Evolutionary conservation across 2,888 invertebrate genomes (phyloP).

Genomic region (Himalopsyche anomala): DNA sequence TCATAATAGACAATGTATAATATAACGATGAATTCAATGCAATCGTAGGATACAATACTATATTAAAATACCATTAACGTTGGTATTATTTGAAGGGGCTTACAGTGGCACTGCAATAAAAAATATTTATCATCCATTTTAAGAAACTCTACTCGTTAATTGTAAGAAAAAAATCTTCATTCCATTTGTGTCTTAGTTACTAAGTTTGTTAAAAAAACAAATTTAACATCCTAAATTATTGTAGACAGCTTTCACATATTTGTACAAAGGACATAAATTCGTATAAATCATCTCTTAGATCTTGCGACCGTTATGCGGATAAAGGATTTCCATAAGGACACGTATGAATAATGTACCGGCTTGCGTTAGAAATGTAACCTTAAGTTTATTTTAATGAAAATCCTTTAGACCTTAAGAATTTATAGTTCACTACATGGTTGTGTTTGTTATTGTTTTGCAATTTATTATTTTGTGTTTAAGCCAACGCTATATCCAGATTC

Average conservation of each 20-base stretch:
- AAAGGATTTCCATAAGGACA: conserved; percentile 16
- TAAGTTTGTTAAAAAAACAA: too few species aligned
- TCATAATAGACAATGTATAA: too few species aligned
- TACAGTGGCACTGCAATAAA: too few species aligned
- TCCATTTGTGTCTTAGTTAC: too few species aligned
- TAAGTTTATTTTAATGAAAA: conserved; percentile 26
- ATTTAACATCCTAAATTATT: too few species aligned
- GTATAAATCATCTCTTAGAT: conserved; percentile 26
- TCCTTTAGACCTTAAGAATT: background rate
- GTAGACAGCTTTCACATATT: conserved; percentile 2
- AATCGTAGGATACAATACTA: too few species aligned
- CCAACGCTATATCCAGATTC: background rate
- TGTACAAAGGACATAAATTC: background rate
- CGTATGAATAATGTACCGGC: conserved; percentile 15
- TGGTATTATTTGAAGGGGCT: too few species aligned
- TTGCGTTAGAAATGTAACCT: conserved; percentile 6
- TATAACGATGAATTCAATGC: too few species aligned
- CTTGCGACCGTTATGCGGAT: conserved; percentile 1
- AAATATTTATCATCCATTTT: too few species aligned
- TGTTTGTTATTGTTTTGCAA: background rate
- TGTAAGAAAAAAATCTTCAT: too few species aligned
- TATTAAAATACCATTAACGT: too few species aligned
- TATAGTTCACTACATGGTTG: background rate
- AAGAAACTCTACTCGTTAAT: too few species aligned
- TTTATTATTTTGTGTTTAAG: background rate